Evolutionary conservation across 2,888 invertebrate genomes (phyloP).

Genomic region (Spilosoma lubricipeda): DNA sequence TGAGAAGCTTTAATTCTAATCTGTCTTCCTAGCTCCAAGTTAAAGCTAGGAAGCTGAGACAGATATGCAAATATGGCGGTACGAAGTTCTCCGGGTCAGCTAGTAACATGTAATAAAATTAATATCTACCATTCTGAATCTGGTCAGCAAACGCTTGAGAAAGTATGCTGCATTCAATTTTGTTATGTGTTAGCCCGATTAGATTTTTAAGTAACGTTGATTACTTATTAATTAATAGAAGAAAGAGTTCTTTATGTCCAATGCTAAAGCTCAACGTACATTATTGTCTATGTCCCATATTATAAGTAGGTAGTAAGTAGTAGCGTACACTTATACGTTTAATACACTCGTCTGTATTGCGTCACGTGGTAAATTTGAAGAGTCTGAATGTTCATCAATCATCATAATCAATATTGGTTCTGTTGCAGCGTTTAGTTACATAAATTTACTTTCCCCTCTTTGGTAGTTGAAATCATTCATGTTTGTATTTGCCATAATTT

Average conservation of each 20-base stretch:
- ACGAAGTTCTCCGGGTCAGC: no score
- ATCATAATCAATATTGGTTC: conserved; percentile 76
- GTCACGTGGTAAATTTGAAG: conserved; percentile 66
- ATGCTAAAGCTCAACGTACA: conserved; percentile 45
- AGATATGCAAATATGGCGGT: no score
- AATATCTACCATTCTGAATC: conserved; percentile 56
- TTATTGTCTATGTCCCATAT: conserved; percentile 59
- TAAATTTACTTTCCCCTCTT: conserved; percentile 76
- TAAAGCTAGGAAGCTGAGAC: no score
- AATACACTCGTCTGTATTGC: conserved; percentile 56
- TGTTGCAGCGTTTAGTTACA: conserved; percentile 75
- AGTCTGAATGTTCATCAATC: conserved; percentile 63
- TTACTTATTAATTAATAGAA: conserved; percentile 78
- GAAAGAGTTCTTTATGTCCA: conserved; percentile 69
- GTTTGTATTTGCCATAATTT: conserved; percentile 34
- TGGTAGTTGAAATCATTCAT: conserved; percentile 36
- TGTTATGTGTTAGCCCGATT: conserved; percentile 72
- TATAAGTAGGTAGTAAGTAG: conserved; percentile 46
- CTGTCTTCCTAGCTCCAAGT: no score
- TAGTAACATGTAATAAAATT: conserved; percentile 64
- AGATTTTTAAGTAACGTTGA: conserved; percentile 74
- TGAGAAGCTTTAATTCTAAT: no score
- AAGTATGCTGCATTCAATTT: conserved; percentile 64
- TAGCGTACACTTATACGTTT: conserved; percentile 51
- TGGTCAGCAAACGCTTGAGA: conserved; percentile 74